These are phyloP conservation scores for Sinocyclocheilus anshuiensis DNA, from an alignment of 2,113 vertebrate species.

Conservation along the genomic window DNA sequence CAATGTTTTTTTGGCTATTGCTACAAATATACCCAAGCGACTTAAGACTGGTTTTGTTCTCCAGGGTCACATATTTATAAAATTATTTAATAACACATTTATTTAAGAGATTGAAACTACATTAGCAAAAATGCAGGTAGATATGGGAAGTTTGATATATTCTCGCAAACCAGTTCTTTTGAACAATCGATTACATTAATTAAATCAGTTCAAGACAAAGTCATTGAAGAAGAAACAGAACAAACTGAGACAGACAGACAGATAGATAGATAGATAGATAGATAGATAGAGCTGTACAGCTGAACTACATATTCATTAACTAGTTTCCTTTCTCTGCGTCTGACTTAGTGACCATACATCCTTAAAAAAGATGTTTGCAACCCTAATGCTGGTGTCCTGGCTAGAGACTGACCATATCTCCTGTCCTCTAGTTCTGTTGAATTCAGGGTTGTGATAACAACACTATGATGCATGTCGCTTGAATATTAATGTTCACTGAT, in stretches of 20 bases:
- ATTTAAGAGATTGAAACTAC: background rate
- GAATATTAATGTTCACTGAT: background rate
- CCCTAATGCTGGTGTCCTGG: slow-evolving; percentile 4
- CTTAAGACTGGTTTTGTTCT: too few relatives aligned
- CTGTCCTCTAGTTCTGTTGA: slow-evolving; percentile 27
- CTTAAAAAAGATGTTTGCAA: slow-evolving; percentile 2
- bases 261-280: too few relatives aligned
- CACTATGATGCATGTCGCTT: slow-evolving; percentile 41
- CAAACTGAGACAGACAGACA: too few relatives aligned
- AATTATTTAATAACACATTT: background rate
- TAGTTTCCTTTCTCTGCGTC: background rate
- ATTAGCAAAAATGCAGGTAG: background rate
- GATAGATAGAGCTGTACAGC: too few relatives aligned
- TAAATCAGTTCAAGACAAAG: too few relatives aligned
- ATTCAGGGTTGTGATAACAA: slow-evolving; percentile 7
- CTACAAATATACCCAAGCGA: too few relatives aligned
- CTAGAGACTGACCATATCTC: background rate
- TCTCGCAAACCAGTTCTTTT: too few relatives aligned
- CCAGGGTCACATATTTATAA: too few relatives aligned
- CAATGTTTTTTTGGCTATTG: too few relatives aligned
- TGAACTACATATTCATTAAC: background rate
- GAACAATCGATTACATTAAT: too few relatives aligned
- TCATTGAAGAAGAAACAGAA: too few relatives aligned
- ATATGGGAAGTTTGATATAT: background rate
- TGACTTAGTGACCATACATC: background rate